Evolutionary conservation across 37 sponge, comb jelly and placozoan genomes (phyloP).

Genomic region (Cliona cf. orientalis): DNA sequence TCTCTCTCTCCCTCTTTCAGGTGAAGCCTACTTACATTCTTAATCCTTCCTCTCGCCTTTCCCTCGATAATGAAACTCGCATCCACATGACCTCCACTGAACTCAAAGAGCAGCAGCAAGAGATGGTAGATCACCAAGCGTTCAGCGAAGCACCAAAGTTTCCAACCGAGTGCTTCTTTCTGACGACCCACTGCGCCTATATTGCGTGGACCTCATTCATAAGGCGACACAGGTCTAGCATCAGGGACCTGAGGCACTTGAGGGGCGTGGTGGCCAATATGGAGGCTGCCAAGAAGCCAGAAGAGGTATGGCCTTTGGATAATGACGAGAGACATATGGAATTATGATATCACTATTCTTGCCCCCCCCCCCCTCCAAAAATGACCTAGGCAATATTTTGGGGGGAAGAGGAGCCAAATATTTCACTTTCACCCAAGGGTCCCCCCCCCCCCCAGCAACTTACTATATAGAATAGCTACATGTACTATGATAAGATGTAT

Average conservation of each 20-base stretch:
- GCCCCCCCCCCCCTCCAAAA: too few relatives aligned
- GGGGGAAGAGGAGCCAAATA: too few relatives aligned
- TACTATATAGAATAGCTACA: too few relatives aligned
- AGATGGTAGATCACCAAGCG: background rate
- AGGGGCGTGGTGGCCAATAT: background rate
- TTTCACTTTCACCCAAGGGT: too few relatives aligned
- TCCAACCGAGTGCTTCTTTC: conserved; percentile 93
- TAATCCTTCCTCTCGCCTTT: conserved; percentile 26
- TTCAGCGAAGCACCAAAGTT: conserved; percentile 69
- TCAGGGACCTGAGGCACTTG: conserved; percentile 66
- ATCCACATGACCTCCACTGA: conserved; percentile 47
- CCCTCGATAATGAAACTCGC: conserved; percentile 52
- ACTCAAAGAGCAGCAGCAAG: conserved; percentile 28
- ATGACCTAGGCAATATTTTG: too few relatives aligned
- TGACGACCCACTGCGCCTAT: conserved; percentile 83
- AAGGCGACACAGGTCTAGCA: conserved; percentile 25
- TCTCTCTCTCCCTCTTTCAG: conserved; percentile 37
- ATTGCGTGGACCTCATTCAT: conserved; percentile 70
- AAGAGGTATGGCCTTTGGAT: background rate
- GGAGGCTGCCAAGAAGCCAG: conserved; percentile 1
- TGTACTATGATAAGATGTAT: too few relatives aligned
- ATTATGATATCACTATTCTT: too few relatives aligned
- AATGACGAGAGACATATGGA: background rate
- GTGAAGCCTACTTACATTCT: conserved; percentile 61
- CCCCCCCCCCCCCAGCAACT: too few relatives aligned